These are phyloP conservation scores for Scophthalmus maximus DNA, from an alignment of 2,113 vertebrate genomes.

Conservation along the genomic window DNA sequence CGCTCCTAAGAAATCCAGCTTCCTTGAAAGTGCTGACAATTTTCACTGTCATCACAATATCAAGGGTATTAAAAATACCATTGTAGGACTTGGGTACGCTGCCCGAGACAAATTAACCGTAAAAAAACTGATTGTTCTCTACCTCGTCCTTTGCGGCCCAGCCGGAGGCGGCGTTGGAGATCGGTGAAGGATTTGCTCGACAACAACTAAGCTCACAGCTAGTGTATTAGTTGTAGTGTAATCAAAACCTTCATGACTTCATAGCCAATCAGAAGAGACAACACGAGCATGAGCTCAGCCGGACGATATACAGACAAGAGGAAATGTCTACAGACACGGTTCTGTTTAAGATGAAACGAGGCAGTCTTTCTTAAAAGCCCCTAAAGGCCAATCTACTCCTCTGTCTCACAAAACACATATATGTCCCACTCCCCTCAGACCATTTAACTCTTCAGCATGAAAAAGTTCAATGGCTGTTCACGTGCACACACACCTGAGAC, in stretches of 20 bases:
- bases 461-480: slow-evolving; percentile 33
- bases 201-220: no score
- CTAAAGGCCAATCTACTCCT: slow-evolving; percentile 26
- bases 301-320: slow-evolving; percentile 12
- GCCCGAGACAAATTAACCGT: no score
- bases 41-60: no score
- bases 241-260: no score
- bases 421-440: slow-evolving; percentile 46
- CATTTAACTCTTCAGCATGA: slow-evolving; percentile 44
- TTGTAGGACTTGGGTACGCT: no score
- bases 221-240: no score
- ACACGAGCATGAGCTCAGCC: neutral
- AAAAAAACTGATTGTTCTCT: neutral
- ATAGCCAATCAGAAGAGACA: no score
- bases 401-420: slow-evolving; percentile 28
- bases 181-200: neutral
- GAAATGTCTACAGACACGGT: slow-evolving; percentile 1
- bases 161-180: neutral
- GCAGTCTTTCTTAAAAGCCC: slow-evolving; percentile 44
- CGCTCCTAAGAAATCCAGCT: no score
- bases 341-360: slow-evolving; percentile 39
- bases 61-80: no score
- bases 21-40: no score
- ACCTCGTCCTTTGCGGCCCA: neutral
- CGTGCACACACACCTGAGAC: slow-evolving; percentile 9